Evolutionary conservation across 2,888 invertebrate species (phyloP).

Genomic region (Hipparchia sbordonii): DNA sequence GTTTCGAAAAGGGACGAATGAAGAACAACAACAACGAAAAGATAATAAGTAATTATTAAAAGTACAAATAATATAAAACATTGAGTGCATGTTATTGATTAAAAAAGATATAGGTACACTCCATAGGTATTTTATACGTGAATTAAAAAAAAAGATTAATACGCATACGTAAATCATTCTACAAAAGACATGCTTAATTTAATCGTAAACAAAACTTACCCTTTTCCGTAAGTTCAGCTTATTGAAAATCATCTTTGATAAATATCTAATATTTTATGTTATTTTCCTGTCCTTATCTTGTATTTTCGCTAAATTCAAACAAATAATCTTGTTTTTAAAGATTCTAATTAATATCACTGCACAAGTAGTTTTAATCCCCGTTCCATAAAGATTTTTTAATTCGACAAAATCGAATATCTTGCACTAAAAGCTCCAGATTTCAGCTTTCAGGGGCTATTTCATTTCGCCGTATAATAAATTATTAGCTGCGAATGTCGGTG

Average conservation of each 20-base stretch:
- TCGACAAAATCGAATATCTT: conserved; percentile 38
- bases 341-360: conserved; percentile 48
- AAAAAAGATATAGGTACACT: too few relatives aligned
- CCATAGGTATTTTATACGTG: too few relatives aligned
- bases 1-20: too few relatives aligned
- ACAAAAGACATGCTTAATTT: too few relatives aligned
- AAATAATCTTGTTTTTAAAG: not conserved
- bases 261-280: not conserved
- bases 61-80: too few relatives aligned
- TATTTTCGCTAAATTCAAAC: not conserved
- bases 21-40: too few relatives aligned
- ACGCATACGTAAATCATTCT: too few relatives aligned
- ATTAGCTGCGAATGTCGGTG: conserved; percentile 46
- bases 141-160: too few relatives aligned
- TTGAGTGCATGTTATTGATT: too few relatives aligned
- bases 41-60: too few relatives aligned
- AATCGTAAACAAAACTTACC: conserved; percentile 4
- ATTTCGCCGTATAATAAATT: conserved; percentile 51
- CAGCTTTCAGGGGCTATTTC: conserved; percentile 31
- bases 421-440: not conserved
- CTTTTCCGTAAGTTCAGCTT: conserved; percentile 4
- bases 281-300: not conserved
- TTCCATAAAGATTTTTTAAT: conserved; percentile 51
- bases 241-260: not conserved
- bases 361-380: conserved; percentile 52